These are phyloP conservation scores for Xenotilapia caudafasciata DNA, from an alignment of 2,113 vertebrate species.

Conservation along the genomic window DNA sequence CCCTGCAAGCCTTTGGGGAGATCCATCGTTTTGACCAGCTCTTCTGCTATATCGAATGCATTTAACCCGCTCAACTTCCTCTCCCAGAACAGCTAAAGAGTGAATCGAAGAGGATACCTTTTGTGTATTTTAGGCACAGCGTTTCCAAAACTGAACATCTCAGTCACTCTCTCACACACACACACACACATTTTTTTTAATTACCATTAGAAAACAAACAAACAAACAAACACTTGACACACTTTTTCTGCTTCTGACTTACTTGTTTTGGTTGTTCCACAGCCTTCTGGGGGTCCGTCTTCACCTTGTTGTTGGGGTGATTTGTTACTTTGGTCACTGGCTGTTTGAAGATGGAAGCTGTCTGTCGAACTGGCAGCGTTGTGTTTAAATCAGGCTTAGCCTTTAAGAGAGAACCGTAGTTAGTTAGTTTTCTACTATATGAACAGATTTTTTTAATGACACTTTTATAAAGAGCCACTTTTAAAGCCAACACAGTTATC, in stretches of 20 bases:
- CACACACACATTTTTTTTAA: background rate
- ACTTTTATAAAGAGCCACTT: background rate
- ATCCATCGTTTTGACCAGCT: constrained; percentile 95
- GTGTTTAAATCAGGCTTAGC: constrained; percentile 92
- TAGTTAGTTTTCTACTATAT: background rate
- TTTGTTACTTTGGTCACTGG: constrained; percentile 98
- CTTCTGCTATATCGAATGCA: constrained; percentile 92
- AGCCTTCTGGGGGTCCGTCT: constrained; percentile 91
- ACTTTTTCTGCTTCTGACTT: background rate
- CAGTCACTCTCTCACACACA: background rate
- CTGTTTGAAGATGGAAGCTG: constrained; percentile 95
- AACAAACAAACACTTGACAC: background rate
- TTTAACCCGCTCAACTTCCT: constrained; percentile 91
- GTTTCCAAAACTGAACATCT: background rate
- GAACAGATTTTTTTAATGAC: background rate
- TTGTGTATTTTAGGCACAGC: background rate
- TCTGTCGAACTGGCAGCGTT: constrained; percentile 90
- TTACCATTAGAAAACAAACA: background rate
- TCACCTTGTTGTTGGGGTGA: constrained; percentile 96
- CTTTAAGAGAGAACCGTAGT: constrained; percentile 18
- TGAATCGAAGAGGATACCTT: background rate
- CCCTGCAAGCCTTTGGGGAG: constrained; percentile 94
- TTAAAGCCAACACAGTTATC: background rate
- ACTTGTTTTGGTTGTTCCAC: constrained; percentile 95
- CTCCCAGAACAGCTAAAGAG: constrained; percentile 91